Evolutionary conservation across 2,113 vertebrate genomes (phyloP).

Genomic region (Hiodon alosoides): DNA sequence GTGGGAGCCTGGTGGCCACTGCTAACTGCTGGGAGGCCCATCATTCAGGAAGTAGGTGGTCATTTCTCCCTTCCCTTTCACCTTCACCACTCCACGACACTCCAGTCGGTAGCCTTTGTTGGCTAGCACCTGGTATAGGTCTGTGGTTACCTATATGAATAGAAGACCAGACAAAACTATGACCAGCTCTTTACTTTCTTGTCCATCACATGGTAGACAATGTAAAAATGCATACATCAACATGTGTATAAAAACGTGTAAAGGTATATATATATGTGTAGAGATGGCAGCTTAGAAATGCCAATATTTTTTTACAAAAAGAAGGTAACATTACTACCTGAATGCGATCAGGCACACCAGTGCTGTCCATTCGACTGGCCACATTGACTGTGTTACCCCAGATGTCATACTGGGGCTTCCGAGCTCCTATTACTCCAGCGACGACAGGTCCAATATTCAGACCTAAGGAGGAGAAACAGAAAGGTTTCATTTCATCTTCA

Average conservation of each 20-base stretch:
- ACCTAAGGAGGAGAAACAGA: slow-evolving; percentile 55
- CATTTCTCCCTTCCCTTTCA: slow-evolving; percentile 98
- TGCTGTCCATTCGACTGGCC: slow-evolving; percentile 95
- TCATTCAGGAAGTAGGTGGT: slow-evolving; percentile 94
- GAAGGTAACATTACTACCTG: slow-evolving; percentile 62
- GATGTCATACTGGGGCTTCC: slow-evolving; percentile 91
- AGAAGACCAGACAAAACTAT: not conserved
- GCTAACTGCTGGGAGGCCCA: slow-evolving; percentile 80
- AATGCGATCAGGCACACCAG: slow-evolving; percentile 85
- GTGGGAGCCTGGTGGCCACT: slow-evolving; percentile 46
- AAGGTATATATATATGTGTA: too few species aligned
- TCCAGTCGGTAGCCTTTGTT: slow-evolving; percentile 85
- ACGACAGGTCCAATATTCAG: slow-evolving; percentile 92
- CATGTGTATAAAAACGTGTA: too few species aligned
- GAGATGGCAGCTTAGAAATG: not conserved
- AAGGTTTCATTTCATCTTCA: not conserved
- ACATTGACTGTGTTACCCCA: slow-evolving; percentile 97
- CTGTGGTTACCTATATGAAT: slow-evolving; percentile 79
- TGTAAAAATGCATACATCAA: too few species aligned
- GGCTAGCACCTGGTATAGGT: slow-evolving; percentile 84
- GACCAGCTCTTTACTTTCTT: not conserved
- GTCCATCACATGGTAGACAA: not conserved
- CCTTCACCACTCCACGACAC: slow-evolving; percentile 86
- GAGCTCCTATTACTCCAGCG: slow-evolving; percentile 86
- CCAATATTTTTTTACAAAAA: too few species aligned